phyloP scores from a whole-genome alignment of 1,140 invertebrate species.

The Trachymyrmex septentrionalis region DNA sequence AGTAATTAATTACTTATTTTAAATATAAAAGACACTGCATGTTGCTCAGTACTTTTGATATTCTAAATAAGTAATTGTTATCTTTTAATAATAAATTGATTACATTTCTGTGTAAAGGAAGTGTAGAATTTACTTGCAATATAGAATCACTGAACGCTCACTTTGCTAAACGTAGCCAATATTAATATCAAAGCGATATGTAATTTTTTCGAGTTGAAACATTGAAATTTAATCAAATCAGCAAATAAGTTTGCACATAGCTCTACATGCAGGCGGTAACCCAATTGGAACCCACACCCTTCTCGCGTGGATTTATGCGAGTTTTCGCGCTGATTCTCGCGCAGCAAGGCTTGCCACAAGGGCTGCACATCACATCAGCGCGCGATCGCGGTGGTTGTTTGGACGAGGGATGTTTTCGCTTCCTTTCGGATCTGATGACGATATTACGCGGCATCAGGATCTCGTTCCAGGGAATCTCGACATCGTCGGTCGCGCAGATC shows the following conservation, averaged over 20 bases:
- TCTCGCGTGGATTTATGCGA: not conserved
- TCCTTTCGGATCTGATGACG: slow-evolving; percentile 68
- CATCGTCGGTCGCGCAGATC: slow-evolving; percentile 66
- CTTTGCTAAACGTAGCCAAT: no score
- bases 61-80: no score
- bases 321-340: not conserved
- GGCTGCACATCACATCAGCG: not conserved
- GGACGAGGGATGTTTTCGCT: slow-evolving; percentile 76
- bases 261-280: not conserved
- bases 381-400: slow-evolving; percentile 43
- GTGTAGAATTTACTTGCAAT: no score
- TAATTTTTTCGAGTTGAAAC: not conserved
- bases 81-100: no score
- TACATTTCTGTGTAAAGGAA: no score
- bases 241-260: not conserved
- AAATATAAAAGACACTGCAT: no score
- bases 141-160: no score
- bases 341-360: slow-evolving; percentile 28
- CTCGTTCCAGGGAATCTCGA: slow-evolving; percentile 82
- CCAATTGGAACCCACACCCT: not conserved
- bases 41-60: no score
- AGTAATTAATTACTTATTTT: no score
- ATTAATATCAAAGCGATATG: not conserved
- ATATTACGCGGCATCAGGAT: slow-evolving; percentile 79
- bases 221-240: not conserved